Evolutionary conservation across 2,888 invertebrate species (phyloP), one percentile per base, ranked within the genome.

Genomic region (Drosophila parthenogenetica): DNA sequence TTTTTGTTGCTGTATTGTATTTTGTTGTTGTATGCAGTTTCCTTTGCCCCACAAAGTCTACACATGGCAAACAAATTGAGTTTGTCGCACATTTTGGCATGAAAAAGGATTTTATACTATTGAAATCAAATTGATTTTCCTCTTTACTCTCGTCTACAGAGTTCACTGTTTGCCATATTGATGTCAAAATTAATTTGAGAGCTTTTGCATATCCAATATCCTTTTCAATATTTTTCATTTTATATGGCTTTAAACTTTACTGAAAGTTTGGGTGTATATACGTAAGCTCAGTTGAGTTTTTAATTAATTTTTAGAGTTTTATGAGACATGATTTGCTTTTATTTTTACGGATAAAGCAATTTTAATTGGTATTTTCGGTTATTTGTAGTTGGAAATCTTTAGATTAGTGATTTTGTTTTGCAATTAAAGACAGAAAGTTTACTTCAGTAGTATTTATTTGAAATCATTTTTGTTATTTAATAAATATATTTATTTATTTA

Each of bases 21-120:
- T 51, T 37, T 8, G 11, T 50, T 17, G 39, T 14, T 13, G 14
- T 14, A 17, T 29, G 7, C 39, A 13, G 14, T 51, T 42, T 19
- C 35, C 22, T 7, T 22, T 48, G 16, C 32, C 45, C 32, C 13
- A 53, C 48, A 42, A 66, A 61, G 63, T 57, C 59, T 25, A 58
- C 63, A 51, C 17, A 66, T 19, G 70, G 62, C 59, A 59, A 29
- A 66, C 73, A 81, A 81, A 81, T 85, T 81, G 37, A 78, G 78
- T 81, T 80, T 81, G 69, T 68, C 67, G 72, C 66, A 71, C 71
- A 74, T 59, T 61, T 78, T 65, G 60, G 45, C 68, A 64, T 57
- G 66, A 59, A 64, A 58, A 43, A 67, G 64, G 66, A 65, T 63
- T 69, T 73, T 60, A 39, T 32, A 32, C 19, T 55, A 65, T 62